phyloP scores from a whole-genome alignment of 2,888 invertebrate genomes.

The Dyspetes luteomarginatus region DNA sequence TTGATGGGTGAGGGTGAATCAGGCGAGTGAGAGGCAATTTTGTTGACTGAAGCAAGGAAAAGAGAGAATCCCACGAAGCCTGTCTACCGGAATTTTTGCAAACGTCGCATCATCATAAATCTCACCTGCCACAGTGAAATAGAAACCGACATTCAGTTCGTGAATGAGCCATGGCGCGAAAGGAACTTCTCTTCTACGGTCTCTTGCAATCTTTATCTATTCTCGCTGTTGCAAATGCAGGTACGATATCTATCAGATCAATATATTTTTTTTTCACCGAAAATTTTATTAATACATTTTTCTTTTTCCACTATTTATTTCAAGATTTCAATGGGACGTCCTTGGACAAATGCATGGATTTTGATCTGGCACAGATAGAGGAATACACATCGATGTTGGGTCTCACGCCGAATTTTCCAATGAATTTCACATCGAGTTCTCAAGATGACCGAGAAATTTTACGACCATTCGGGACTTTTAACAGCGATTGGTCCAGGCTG shows the following conservation, averaged over 20 bases:
- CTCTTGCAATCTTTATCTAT: slow-evolving; percentile 46
- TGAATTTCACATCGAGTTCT: slow-evolving; percentile 61
- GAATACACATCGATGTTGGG: slow-evolving; percentile 51
- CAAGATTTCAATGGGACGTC: slow-evolving; percentile 7
- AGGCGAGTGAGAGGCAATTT: not conserved
- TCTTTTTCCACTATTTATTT: slow-evolving; percentile 13
- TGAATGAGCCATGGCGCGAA: slow-evolving; percentile 67
- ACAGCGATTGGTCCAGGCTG: slow-evolving; percentile 73
- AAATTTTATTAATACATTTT: not conserved
- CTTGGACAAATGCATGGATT: slow-evolving; percentile 55
- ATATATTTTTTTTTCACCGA: slow-evolving; percentile 12
- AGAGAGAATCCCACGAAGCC: slow-evolving; percentile 5
- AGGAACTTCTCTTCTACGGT: slow-evolving; percentile 34
- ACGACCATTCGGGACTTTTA: slow-evolving; percentile 71
- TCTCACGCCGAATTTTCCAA: slow-evolving; percentile 50
- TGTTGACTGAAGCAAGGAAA: slow-evolving; percentile 1
- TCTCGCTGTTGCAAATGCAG: slow-evolving; percentile 26
- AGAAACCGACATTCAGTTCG: slow-evolving; percentile 62
- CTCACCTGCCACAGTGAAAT: slow-evolving; percentile 67
- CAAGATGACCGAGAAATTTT: slow-evolving; percentile 45
- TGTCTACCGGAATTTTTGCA: slow-evolving; percentile 48
- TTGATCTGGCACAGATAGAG: slow-evolving; percentile 63
- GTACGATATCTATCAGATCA: slow-evolving; percentile 64
- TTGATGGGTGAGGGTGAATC: not conserved
- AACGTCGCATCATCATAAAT: slow-evolving; percentile 48